A percentile compares a stretch with the other conserved stretches of the same genome.
Conservation (phyloP, 2,113 vertebrate species). For the Gnathonemus longibarbis region DNA sequence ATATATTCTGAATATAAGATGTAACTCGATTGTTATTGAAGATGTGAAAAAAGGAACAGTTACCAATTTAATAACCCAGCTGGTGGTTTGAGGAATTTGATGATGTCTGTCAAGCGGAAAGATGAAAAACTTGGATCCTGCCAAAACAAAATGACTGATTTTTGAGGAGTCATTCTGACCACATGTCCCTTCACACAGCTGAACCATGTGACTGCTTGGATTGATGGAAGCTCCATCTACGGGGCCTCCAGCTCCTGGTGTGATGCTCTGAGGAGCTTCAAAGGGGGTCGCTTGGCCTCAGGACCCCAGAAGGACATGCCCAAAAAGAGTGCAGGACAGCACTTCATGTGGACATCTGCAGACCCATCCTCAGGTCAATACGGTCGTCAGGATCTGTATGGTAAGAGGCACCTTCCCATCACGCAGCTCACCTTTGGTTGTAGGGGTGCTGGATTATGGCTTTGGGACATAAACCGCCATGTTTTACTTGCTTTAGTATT, state of each 20-base stretch:
- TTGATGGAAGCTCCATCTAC: slow-evolving; percentile 94
- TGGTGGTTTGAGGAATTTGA: background rate
- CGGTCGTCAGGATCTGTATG: slow-evolving; percentile 58
- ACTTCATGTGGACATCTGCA: slow-evolving; percentile 75
- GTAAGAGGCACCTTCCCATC: slow-evolving; percentile 45
- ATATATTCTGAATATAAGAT: background rate
- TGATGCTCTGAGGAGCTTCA: slow-evolving; percentile 79
- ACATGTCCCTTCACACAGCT: slow-evolving; percentile 50
- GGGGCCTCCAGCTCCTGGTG: slow-evolving; percentile 84
- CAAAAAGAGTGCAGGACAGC: slow-evolving; percentile 23
- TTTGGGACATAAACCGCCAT: background rate
- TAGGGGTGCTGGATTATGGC: background rate
- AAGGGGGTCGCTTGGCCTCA: slow-evolving; percentile 59
- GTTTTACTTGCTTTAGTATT: background rate
- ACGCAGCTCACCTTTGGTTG: background rate
- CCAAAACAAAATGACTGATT: background rate
- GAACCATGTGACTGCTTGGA: slow-evolving; percentile 83
- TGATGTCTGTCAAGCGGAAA: background rate
- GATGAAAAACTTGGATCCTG: background rate
- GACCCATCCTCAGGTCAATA: slow-evolving; percentile 68
- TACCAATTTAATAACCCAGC: background rate
- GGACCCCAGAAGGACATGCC: slow-evolving; percentile 62
- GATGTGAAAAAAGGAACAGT: background rate
- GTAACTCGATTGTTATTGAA: background rate
- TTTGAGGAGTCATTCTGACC: background rate